phyloP scores from a whole-genome alignment of 2,113 vertebrate species.

The Oreochromis niloticus region DNA sequence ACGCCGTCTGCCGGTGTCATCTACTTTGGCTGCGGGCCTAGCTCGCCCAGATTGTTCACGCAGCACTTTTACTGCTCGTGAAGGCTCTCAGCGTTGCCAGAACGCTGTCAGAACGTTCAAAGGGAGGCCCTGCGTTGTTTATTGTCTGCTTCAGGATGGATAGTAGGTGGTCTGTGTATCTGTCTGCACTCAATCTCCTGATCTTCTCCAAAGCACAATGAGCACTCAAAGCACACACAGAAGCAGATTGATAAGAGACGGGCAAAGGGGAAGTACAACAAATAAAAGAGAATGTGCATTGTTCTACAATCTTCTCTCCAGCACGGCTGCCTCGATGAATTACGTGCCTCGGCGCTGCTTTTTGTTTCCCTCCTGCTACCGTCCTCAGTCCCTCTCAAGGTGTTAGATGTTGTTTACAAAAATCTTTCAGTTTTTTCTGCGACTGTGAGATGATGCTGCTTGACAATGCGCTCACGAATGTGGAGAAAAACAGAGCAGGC shows the following conservation, averaged over 20 bases:
- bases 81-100: neutral
- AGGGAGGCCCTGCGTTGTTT: neutral
- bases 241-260: neutral
- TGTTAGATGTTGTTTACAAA: conserved; percentile 29
- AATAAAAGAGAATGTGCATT: neutral
- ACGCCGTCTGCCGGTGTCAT: conserved; percentile 37
- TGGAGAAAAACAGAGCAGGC: neutral
- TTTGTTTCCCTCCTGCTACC: neutral
- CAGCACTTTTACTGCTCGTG: conserved; percentile 25
- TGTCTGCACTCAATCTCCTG: neutral
- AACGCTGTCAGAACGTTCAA: conserved; percentile 17
- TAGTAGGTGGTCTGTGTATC: conserved; percentile 38
- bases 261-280: neutral
- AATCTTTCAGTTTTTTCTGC: neutral
- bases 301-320: neutral
- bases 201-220: conserved; percentile 23
- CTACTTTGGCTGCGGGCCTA: conserved; percentile 28
- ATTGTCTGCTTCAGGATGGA: conserved; percentile 10
- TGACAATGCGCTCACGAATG: conserved; percentile 17
- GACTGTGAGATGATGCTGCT: conserved; percentile 3
- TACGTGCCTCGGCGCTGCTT: neutral
- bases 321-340: neutral
- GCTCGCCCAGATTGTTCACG: conserved; percentile 45
- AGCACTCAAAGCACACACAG: neutral
- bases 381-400: neutral